These are phyloP conservation scores for Iselma pallidipennis DNA, from an alignment of 2,888 invertebrate species.

Conservation along the genomic window DNA sequence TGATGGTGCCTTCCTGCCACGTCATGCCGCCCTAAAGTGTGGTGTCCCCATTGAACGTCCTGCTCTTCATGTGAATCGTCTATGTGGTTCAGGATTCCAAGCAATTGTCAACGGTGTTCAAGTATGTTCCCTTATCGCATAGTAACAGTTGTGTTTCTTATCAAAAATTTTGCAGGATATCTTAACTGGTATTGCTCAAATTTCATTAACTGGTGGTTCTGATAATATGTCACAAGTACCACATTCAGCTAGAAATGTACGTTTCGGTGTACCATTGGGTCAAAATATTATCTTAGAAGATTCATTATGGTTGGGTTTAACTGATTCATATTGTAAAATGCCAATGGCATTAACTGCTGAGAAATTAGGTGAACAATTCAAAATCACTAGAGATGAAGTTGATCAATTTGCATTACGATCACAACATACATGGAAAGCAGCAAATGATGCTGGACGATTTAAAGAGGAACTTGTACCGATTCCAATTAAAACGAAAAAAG, in stretches of 20 bases:
- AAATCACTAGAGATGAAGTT: slow-evolving; percentile 78
- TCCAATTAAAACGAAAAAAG: slow-evolving; percentile 80
- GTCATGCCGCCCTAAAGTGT: slow-evolving; percentile 83
- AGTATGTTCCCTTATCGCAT: too few relatives aligned
- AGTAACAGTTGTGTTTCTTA: not conserved
- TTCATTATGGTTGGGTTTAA: slow-evolving; percentile 84
- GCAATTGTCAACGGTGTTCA: slow-evolving; percentile 89
- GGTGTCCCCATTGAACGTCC: slow-evolving; percentile 87
- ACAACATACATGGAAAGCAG: slow-evolving; percentile 89
- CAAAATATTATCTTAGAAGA: slow-evolving; percentile 80
- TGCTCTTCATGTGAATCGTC: slow-evolving; percentile 85
- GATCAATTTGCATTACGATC: slow-evolving; percentile 85
- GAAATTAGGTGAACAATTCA: slow-evolving; percentile 85
- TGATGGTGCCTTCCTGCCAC: slow-evolving; percentile 84
- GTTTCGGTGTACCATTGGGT: slow-evolving; percentile 90
- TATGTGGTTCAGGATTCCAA: slow-evolving; percentile 98
- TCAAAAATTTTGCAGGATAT: slow-evolving; percentile 67
- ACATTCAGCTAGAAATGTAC: slow-evolving; percentile 77
- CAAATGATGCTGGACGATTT: slow-evolving; percentile 86
- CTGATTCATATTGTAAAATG: slow-evolving; percentile 85
- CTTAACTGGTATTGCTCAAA: slow-evolving; percentile 76
- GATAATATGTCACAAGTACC: slow-evolving; percentile 97
- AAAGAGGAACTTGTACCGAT: slow-evolving; percentile 89
- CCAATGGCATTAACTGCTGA: slow-evolving; percentile 98
- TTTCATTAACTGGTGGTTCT: slow-evolving; percentile 88